Conservation (phyloP, 2,797 vertebrate genomes). For the Girardinus metallicus region DNA sequence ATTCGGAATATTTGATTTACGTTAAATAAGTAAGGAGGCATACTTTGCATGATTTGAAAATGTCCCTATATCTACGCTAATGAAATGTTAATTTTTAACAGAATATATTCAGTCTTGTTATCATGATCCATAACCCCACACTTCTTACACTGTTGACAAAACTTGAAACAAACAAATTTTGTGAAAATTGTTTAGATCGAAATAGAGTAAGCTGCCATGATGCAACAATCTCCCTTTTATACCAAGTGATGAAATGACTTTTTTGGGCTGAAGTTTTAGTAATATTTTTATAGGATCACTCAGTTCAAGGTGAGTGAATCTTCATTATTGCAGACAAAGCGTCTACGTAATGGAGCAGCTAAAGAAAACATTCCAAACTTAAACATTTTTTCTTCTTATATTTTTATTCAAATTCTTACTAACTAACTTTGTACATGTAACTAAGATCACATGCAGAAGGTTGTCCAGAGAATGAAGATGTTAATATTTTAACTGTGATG, state of each 20-base stretch:
- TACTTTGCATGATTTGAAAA: neutral
- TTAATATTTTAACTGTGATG: neutral
- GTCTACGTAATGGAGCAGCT: neutral
- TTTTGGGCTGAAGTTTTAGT: too few relatives aligned
- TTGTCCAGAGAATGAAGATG: neutral
- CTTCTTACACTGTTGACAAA: too few relatives aligned
- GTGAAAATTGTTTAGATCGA: too few relatives aligned
- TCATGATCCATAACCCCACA: too few relatives aligned
- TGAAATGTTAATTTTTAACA: neutral
- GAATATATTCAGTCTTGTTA: too few relatives aligned
- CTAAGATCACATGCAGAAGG: neutral
- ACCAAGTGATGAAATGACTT: too few relatives aligned
- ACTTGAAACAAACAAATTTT: too few relatives aligned
- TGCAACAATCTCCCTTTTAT: too few relatives aligned
- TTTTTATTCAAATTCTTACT: neutral
- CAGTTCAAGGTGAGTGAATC: too few relatives aligned
- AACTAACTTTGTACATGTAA: neutral
- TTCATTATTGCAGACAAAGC: neutral
- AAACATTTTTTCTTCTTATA: neutral
- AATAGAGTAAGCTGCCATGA: too few relatives aligned
- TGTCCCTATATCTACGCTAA: neutral
- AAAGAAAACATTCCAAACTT: neutral
- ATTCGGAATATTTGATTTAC: neutral
- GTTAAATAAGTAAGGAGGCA: neutral
- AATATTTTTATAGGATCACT: too few relatives aligned